phyloP scores from a whole-genome alignment of 2,797 vertebrate species.

The Morelia viridis region DNA sequence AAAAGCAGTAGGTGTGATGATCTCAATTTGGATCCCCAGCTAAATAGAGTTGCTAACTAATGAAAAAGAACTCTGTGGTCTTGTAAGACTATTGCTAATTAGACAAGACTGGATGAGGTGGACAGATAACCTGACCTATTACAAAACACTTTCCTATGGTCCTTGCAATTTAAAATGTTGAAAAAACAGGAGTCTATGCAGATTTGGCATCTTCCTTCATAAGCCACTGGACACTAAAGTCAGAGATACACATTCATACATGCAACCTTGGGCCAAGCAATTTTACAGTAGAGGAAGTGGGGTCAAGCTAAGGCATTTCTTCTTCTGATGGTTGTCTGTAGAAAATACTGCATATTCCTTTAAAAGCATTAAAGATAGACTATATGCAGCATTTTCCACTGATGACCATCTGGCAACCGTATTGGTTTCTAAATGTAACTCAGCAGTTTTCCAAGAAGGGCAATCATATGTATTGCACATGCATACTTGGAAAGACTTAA shows the following conservation, averaged over 20 bases:
- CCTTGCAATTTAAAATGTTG: background rate
- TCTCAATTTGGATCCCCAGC: background rate
- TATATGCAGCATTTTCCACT: background rate
- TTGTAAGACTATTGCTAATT: background rate
- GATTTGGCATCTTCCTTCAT: background rate
- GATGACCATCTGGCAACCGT: background rate
- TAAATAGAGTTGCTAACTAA: background rate
- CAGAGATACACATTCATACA: background rate
- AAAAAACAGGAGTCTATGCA: background rate
- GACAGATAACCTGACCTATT: background rate
- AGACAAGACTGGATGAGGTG: background rate
- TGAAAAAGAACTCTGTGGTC: background rate
- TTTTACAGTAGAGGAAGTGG: background rate
- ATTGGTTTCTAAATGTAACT: background rate
- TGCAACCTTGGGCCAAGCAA: background rate
- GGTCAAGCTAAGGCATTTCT: background rate
- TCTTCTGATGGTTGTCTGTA: background rate
- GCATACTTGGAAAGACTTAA: background rate
- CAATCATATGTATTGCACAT: background rate
- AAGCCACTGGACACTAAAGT: background rate
- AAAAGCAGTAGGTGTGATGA: background rate
- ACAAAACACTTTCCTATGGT: background rate
- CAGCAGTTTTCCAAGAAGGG: background rate
- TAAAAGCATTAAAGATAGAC: background rate
- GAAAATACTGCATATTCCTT: background rate